Percentiles rank a stretch among this genome's conserved stretches.
Conservation (phyloP, 2,113 vertebrate genomes). For the Origma solitaria region DNA sequence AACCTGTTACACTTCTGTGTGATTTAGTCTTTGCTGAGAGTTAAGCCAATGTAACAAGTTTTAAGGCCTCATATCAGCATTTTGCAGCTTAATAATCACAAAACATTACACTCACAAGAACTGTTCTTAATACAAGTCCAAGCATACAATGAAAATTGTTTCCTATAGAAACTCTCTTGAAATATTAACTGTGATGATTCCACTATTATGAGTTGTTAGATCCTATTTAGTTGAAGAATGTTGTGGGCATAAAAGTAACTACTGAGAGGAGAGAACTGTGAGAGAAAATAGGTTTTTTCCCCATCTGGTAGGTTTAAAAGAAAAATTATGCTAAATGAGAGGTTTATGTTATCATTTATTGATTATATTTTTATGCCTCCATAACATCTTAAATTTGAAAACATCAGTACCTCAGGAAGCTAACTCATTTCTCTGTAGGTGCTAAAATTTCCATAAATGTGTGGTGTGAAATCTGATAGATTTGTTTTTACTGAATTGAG, state of each 20-base stretch:
- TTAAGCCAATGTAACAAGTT: background rate
- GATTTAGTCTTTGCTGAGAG: background rate
- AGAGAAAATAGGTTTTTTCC: background rate
- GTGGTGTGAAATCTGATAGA: background rate
- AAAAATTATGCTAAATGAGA: background rate
- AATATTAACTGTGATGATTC: background rate
- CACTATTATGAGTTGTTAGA: background rate
- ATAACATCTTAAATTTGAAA: background rate
- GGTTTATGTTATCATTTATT: background rate
- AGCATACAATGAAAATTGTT: background rate
- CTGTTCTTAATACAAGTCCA: background rate
- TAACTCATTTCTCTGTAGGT: constrained; percentile 1
- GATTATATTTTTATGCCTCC: background rate
- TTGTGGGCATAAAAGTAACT: background rate
- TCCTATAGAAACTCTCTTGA: background rate
- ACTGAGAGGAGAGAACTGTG: background rate
- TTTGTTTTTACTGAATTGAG: background rate
- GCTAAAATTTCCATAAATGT: background rate
- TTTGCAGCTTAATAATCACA: background rate
- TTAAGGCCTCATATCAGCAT: background rate
- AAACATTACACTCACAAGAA: background rate
- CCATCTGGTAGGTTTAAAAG: background rate
- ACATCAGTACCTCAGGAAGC: background rate
- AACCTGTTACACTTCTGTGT: background rate
- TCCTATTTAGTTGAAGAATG: background rate